Base-by-base conservation (phyloP, 2,113 vertebrate genomes). In the Astur gentilis region DNA sequence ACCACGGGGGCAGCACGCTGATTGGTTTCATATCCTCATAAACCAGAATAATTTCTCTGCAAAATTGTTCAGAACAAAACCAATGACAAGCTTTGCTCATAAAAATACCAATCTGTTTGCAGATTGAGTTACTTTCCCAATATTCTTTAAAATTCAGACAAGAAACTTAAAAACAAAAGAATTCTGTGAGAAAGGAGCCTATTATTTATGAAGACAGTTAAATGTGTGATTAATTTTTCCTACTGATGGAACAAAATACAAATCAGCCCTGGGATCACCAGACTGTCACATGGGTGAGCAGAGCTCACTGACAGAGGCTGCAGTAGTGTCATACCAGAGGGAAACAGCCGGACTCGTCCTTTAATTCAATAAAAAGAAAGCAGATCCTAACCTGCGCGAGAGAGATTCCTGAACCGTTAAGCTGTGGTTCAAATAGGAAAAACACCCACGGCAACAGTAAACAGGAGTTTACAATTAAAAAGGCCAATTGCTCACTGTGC, bases 1-100 rank as follows among this genome's bases (percentile, higher is more conserved):
- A 57, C 72, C 29, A 71, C 4, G 3, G 45, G 38, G 58, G 36
- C 66, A 92, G 62, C 42, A 61, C 25, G 26, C 11, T 88, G 93
- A 86, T 76, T 26, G 11, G 12, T 89, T 93, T 91, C 83, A 65
- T 67, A 90, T 8, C 57, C 36, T 89, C 72, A 84, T 91, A 92
- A 95, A 83, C 45, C 38, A 69, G 44, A 91, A 86, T 73, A 85
- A 60, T 79, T 91, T 93, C 58, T 49, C 62, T 71, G 52, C 22
- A 88, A 94, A 95, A 78, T 4, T 78, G 36, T 93, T 92, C 40
- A 90, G 34, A 94, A 83, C 61, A 95, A 97, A 95, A 86, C 18
- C 55, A 91, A 40, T 32, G 34, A 83, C 70, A 86, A 90, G 60
- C 11, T 19, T 61, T 79, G 57, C 34, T 94, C 78, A 67, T 52